Evolutionary conservation across 1,140 invertebrate genomes (phyloP).

Genomic region (Drosophila aff.): DNA sequence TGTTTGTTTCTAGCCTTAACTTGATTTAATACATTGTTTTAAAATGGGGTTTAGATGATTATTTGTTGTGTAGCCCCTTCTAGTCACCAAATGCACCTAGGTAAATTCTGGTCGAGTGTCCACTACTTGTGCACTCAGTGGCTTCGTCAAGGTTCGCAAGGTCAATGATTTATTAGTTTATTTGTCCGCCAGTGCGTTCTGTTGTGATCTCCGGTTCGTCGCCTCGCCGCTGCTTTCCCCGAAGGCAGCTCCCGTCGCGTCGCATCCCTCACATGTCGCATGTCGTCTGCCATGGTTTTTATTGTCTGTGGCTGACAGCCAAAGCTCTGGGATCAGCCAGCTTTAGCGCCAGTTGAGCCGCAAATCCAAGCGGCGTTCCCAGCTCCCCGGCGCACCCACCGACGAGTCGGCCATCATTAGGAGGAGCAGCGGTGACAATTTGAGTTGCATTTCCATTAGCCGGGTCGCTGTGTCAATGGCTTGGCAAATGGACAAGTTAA

Average conservation of each 20-base stretch:
- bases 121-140: conserved; percentile 21
- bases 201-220: conserved; percentile 37
- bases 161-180: conserved; percentile 82
- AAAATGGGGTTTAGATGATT: background rate
- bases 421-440: conserved; percentile 45
- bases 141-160: conserved; percentile 76
- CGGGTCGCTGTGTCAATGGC: conserved; percentile 36
- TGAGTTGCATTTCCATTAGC: conserved; percentile 59
- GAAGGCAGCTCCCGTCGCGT: background rate
- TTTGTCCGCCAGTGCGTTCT: conserved; percentile 49
- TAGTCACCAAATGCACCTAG: conserved; percentile 40
- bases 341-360: conserved; percentile 67
- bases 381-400: conserved; percentile 6
- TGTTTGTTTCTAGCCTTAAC: too few relatives aligned
- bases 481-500: conserved; percentile 54
- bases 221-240: conserved; percentile 20
- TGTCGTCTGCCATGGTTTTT: conserved; percentile 31
- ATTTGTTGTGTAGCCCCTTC: conserved; percentile 1
- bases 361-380: conserved; percentile 16
- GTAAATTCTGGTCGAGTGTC: conserved; percentile 27
- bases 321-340: conserved; percentile 54
- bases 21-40: too few relatives aligned
- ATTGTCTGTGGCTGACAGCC: conserved; percentile 54
- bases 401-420: conserved; percentile 11
- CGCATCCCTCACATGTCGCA: background rate